A percentile compares a stretch with the other conserved stretches of the same genome.
These are phyloP conservation scores for Ecliptopera silaceata DNA, from an alignment of 2,888 invertebrate genomes.

Conservation along the genomic window DNA sequence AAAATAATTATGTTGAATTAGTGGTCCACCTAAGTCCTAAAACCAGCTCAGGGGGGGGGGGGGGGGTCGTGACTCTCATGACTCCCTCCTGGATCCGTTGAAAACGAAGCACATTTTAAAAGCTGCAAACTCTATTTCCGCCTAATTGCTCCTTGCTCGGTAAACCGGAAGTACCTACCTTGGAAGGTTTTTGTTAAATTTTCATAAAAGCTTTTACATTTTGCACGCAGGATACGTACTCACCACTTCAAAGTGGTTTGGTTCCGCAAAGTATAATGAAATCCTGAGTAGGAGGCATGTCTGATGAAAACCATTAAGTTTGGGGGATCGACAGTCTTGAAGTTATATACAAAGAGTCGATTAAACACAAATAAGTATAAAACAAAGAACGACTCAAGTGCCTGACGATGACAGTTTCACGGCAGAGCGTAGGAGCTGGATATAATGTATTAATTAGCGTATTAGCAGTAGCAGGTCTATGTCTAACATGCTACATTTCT, in stretches of 20 bases:
- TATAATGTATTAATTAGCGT: too few species aligned
- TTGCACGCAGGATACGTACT: conserved; percentile 28
- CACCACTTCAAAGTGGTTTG: conserved; percentile 36
- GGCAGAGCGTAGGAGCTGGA: too few species aligned
- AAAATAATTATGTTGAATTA: too few species aligned
- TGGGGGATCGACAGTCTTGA: not conserved
- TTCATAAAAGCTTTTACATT: conserved; percentile 32
- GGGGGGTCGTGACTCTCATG: too few species aligned
- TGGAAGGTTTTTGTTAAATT: conserved; percentile 28
- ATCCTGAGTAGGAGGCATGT: conserved; percentile 16
- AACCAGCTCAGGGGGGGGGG: too few species aligned
- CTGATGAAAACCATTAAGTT: not conserved
- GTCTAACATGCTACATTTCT: too few species aligned
- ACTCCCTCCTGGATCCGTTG: too few species aligned
- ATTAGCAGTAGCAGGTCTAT: too few species aligned
- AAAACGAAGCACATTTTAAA: conserved; percentile 20
- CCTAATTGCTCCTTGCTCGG: conserved; percentile 30
- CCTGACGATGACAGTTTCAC: too few species aligned
- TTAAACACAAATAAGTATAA: too few species aligned
- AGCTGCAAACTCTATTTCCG: conserved; percentile 30
- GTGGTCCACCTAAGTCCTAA: too few species aligned
- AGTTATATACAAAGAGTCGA: not conserved
- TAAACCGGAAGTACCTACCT: conserved; percentile 24
- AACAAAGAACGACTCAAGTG: too few species aligned
- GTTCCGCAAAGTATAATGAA: conserved; percentile 34